Evolutionary conservation across 1,140 invertebrate genomes (phyloP), one percentile per base, ranked within the genome.

Genomic region (Scylla paramamosain): DNA sequence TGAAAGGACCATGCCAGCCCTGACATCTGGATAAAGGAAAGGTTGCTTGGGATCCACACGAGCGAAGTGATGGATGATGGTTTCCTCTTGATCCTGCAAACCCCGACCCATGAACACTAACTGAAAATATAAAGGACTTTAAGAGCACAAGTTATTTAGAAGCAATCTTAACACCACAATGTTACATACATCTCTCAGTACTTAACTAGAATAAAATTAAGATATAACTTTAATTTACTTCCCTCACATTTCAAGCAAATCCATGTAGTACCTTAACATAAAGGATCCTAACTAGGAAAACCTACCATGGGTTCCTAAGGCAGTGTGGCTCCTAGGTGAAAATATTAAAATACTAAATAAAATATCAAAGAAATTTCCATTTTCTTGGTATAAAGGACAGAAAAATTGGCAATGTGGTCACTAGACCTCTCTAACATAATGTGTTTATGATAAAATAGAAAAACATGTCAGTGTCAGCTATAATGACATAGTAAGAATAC

Each of bases 51-150:
- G 97, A 39, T 98, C 97, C 95, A 97, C 97, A 96, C 97, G 97
- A 1, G 97, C 98, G 97, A 98, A 99, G 97, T 99, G 99, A 97
- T 99, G 99, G 95, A 99, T 98, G 88, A 99, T 99, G 4, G 98
- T 98, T 0, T 98, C 97, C 96, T 98, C 98, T 91, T 97, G 96
- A 96, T 99, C 98, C 95, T 97, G 97, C 6, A 99, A 97, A 25
- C 98, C 98, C 96, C 98, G 97, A 29, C 98, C 98, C 93, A 99
- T 96, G 97, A 98, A 98, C 46, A 97, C 96, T 90, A 97, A 97
- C 98, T 98, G 96, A 91, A 39, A 92, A 59, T 29, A 46, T 4
- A 3, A 20, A 10, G 8, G 46, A 88, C n/a, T 67, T 48, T 0
- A 67, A 88, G 8, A 89, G 4, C 3, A 89, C 20, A 28, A 2